Evolutionary conservation across 2,797 vertebrate species (phyloP).

Genomic region (Pelochelys cantorii): DNA sequence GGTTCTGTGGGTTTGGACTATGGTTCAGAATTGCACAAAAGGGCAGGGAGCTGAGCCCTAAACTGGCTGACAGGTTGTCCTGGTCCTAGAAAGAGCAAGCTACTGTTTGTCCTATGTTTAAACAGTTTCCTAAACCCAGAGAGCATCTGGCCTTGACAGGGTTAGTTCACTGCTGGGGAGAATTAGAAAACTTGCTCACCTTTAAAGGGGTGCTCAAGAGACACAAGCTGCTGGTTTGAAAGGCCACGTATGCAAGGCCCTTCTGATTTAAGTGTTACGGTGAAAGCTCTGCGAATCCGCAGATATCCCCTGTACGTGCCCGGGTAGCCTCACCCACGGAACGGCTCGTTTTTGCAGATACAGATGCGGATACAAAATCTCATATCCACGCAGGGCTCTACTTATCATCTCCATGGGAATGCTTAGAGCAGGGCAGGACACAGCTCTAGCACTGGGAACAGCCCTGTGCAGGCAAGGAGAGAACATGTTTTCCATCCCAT

Average conservation of each 20-base stretch:
- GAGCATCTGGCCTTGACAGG: not conserved
- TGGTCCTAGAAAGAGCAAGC: not conserved
- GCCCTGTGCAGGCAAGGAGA: no score
- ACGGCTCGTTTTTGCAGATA: no score
- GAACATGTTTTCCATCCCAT: not conserved
- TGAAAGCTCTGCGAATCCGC: no score
- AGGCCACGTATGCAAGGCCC: not conserved
- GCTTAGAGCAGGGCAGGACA: not conserved
- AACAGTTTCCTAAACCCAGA: not conserved
- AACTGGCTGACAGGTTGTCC: not conserved
- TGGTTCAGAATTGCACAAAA: not conserved
- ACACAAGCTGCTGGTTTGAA: not conserved
- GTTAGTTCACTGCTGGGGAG: not conserved
- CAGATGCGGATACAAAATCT: no score
- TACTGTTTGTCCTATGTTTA: not conserved
- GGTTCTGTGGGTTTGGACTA: not conserved
- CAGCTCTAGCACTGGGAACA: not conserved
- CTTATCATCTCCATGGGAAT: no score
- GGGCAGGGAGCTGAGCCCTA: not conserved
- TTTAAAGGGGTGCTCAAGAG: not conserved
- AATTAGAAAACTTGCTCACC: not conserved
- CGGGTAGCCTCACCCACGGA: no score
- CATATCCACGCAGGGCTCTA: no score
- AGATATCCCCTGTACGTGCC: no score
- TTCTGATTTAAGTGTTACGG: no score